Evolutionary conservation across 1,140 invertebrate genomes (phyloP), one percentile per base, ranked within the genome.

Genomic region (Caerostris extrusa): DNA sequence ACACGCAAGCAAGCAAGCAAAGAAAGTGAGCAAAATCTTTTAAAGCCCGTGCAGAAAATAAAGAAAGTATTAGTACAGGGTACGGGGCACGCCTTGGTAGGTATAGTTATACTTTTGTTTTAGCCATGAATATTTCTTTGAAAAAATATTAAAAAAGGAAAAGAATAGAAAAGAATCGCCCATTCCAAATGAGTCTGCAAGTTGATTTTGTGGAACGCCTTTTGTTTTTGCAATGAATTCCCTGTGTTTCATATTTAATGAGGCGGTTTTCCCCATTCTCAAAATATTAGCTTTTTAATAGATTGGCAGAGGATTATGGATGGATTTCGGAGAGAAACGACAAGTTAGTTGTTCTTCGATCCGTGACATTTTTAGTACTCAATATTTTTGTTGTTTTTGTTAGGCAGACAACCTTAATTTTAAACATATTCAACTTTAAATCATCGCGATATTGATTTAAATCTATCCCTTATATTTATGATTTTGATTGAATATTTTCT

Each of bases 21-120:
- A 77, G 71, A 77, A 77, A 77, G 71, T 77, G 71, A 12, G 34
- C 34, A 77, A 77, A 77, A 53, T 77, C 50, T 77, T 77, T 77
- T 77, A 53, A 77, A 77, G 71, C 34, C 3, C 71, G 34, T 77
- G 71, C 5, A 19, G 34, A 53, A 77, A 34, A 71, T 7, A 71
- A 71, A 71, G 53, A 14, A 12, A 50, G 53, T 3, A 77, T 77
- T 50, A 77, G 12, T 50, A 77, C 50, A n/a, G 53, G 7, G 71
- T 34, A 71, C 69, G 34, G 19, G 19, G 7, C 10, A 34, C 34
- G 50, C 34, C 71, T 50, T 77, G 12, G 50, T 53, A 77, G 71
- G 34, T 34, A 53, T 7, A 77, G 10, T 50, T 12, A 53, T 53
- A 77, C 34, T 53, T n/a, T 77, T 77, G 71, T 77, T 77, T 77